Conservation (phyloP, 2,888 invertebrate genomes). For the Eremobia ochroleuca region DNA sequence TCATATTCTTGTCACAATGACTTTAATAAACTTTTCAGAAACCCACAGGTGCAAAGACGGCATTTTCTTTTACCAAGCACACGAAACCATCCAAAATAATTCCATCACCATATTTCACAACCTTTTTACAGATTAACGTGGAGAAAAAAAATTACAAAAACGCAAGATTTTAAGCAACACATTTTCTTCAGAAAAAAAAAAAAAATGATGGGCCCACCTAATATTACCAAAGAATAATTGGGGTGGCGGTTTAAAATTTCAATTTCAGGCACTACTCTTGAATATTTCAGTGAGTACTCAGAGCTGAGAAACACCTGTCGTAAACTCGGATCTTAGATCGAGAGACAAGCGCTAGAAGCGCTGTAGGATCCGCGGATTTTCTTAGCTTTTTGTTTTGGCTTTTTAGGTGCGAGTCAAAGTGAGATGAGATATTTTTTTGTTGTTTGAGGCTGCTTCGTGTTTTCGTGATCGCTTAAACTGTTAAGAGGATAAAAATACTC, state of each 20-base stretch:
- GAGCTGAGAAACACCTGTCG: constrained; percentile 77
- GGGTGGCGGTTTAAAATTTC: constrained; percentile 74
- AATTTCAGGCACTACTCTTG: constrained; percentile 79
- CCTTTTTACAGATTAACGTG: constrained; percentile 47
- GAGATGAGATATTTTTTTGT: not conserved
- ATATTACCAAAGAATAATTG: constrained; percentile 57
- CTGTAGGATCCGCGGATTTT: not conserved
- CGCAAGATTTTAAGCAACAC: constrained; percentile 16
- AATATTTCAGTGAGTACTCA: constrained; percentile 82
- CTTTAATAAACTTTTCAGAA: not conserved
- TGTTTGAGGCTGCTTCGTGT: not conserved
- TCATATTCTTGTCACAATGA: not conserved
- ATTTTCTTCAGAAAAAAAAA: constrained; percentile 36
- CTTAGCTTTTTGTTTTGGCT: constrained; percentile 9
- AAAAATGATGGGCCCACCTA: constrained; percentile 45
- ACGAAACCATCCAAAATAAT: not conserved
- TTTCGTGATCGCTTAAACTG: not conserved
- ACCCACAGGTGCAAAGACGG: not conserved
- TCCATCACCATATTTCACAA: constrained; percentile 35
- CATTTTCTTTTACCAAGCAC: not conserved
- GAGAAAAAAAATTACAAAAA: constrained; percentile 7
- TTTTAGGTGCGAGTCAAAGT: constrained; percentile 12
- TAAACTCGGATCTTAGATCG: constrained; percentile 67
- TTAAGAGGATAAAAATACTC: no score
- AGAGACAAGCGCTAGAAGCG: constrained; percentile 49